Percentiles rank a stretch among this genome's conserved stretches.
phyloP scores from a whole-genome alignment of 1,140 invertebrate species.

The Zaprionus tsacasi region DNA sequence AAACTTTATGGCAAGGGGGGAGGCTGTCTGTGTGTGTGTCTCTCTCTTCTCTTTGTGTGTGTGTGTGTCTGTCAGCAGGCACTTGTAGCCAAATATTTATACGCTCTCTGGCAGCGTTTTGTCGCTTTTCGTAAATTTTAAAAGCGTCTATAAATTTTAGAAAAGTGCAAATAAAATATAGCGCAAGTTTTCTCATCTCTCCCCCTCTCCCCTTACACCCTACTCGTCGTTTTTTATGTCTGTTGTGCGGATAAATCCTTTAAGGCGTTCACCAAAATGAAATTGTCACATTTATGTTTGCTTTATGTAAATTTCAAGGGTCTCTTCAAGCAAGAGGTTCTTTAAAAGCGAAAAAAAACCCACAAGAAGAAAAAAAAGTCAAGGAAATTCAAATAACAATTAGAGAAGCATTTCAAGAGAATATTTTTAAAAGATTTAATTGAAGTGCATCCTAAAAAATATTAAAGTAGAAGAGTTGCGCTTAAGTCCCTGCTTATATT shows the following conservation, averaged over 20 bases:
- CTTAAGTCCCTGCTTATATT: no score
- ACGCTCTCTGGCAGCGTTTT: constrained; percentile 31
- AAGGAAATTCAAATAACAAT: background rate
- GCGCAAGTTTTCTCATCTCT: constrained; percentile 47
- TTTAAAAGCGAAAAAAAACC: background rate
- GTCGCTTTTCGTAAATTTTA: constrained; percentile 62
- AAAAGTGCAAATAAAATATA: constrained; percentile 82
- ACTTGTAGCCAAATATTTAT: constrained; percentile 70
- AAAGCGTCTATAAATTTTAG: constrained; percentile 80
- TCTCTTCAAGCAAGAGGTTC: background rate
- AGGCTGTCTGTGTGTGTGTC: background rate
- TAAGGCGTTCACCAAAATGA: constrained; percentile 68
- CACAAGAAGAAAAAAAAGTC: background rate
- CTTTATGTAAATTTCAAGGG: constrained; percentile 70
- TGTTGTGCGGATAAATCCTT: constrained; percentile 66
- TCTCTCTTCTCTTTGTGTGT: background rate
- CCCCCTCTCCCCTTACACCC: background rate
- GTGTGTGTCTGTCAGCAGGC: constrained; percentile 22
- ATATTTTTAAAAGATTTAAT: no score
- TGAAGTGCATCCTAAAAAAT: no score
- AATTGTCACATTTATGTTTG: constrained; percentile 82
- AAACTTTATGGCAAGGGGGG: constrained; percentile 68
- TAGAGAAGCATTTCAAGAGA: no score
- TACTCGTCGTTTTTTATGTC: constrained; percentile 22
- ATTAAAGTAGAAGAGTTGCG: no score